A percentile compares a stretch with the other conserved stretches of the same genome.
Conservation (phyloP, 2,113 vertebrate genomes). For the Barnardius zonarius region DNA sequence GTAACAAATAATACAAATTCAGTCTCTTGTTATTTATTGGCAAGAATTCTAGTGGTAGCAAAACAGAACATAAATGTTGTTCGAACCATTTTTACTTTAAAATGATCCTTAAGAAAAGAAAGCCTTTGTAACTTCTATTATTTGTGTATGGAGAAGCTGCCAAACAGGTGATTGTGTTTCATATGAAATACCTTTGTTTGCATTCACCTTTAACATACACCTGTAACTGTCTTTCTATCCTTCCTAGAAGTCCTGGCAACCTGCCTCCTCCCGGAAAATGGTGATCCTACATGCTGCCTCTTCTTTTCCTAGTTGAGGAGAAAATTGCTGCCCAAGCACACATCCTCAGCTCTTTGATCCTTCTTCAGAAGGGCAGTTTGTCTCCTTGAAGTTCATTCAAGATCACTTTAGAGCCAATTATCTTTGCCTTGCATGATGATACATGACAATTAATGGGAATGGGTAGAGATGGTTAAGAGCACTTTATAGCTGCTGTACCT, state of each 20-base stretch:
- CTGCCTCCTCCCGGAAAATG: neutral
- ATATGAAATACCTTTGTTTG: neutral
- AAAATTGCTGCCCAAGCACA: neutral
- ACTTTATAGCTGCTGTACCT: slow-evolving; percentile 27
- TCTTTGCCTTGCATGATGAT: slow-evolving; percentile 12
- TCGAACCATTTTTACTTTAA: neutral
- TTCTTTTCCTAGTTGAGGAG: neutral
- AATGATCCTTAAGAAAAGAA: neutral
- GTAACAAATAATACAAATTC: neutral
- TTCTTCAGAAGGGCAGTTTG: neutral
- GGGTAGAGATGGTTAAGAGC: neutral
- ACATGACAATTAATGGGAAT: slow-evolving; percentile 34
- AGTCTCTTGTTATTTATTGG: neutral
- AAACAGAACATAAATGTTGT: neutral
- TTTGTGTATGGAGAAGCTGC: neutral
- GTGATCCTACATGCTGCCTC: neutral
- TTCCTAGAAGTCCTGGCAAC: neutral
- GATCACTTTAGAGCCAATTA: slow-evolving; percentile 45
- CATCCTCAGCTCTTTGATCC: neutral
- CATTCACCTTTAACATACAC: neutral
- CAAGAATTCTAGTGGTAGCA: neutral
- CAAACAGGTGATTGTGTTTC: neutral
- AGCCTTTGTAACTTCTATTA: neutral
- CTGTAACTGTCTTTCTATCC: neutral
- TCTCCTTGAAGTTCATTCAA: slow-evolving; percentile 23